Percentiles rank a stretch among this genome's conserved stretches.
These are phyloP conservation scores for Popillia japonica DNA, from an alignment of 1,140 invertebrate species.

Conservation along the genomic window DNA sequence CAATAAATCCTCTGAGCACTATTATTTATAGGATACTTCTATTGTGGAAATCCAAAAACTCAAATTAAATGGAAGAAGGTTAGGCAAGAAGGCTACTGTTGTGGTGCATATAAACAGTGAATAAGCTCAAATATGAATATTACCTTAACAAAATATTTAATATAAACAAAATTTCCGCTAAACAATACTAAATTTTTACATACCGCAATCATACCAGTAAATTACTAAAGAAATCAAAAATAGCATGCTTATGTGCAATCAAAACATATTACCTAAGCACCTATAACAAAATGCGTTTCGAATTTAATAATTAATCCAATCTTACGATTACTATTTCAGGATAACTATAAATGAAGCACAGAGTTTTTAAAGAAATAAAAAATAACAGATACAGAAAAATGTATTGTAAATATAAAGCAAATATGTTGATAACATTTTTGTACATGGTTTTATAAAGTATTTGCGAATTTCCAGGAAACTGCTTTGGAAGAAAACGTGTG, in stretches of 20 bases:
- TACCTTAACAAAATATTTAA: neutral
- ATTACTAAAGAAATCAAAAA: neutral
- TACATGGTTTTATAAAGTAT: too few species aligned
- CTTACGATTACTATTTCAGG: too few species aligned
- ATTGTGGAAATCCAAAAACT: too few species aligned
- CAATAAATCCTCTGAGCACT: too few species aligned
- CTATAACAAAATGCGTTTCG: neutral
- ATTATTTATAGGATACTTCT: neutral
- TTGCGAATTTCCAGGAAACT: too few species aligned
- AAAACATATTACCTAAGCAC: neutral
- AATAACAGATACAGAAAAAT: too few species aligned
- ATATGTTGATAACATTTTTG: too few species aligned
- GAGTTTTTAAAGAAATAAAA: too few species aligned
- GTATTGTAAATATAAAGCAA: too few species aligned
- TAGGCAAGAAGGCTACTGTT: neutral
- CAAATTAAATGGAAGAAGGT: neutral
- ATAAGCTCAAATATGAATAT: neutral
- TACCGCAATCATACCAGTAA: neutral
- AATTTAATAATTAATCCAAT: too few species aligned
- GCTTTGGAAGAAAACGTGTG: too few species aligned
- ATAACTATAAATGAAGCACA: too few species aligned
- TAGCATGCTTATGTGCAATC: conserved; percentile 19
- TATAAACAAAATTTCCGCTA: neutral
- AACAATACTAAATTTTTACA: neutral
- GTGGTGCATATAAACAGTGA: neutral